Percentiles rank a stretch among this genome's conserved stretches.
phyloP scores from a whole-genome alignment of 2,113 vertebrate genomes.

The Conger conger region DNA sequence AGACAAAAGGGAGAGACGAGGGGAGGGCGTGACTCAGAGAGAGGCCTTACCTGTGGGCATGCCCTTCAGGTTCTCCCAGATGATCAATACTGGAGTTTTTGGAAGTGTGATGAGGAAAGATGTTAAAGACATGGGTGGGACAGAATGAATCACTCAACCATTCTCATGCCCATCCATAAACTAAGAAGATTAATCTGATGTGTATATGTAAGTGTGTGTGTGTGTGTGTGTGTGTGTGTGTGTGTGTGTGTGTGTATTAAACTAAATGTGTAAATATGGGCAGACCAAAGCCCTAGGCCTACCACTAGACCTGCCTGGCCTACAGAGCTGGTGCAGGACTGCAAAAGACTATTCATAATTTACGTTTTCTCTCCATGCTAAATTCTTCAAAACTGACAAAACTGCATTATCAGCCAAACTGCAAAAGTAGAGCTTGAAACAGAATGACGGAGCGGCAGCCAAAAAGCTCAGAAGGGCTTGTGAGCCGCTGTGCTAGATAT shows the following conservation, averaged over 20 bases:
- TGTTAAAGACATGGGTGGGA: conserved; percentile 40
- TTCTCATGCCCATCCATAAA: background rate
- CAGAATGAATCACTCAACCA: conserved; percentile 5
- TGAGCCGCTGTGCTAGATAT: background rate
- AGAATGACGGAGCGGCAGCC: conserved; percentile 36
- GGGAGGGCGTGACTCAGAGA: conserved; percentile 54
- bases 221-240: too few species aligned
- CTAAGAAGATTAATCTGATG: too few species aligned
- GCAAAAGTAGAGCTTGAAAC: conserved; percentile 58
- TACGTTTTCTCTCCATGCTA: conserved; percentile 45
- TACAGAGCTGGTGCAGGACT: background rate
- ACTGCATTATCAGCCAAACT: conserved; percentile 54
- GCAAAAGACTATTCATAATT: conserved; percentile 38
- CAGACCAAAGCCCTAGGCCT: background rate
- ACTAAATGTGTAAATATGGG: background rate
- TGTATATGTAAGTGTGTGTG: too few species aligned
- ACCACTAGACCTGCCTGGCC: background rate
- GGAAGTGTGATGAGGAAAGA: conserved; percentile 52
- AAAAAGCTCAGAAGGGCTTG: background rate
- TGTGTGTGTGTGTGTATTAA: too few species aligned
- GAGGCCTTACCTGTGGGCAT: conserved; percentile 34
- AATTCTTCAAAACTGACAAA: conserved; percentile 46
- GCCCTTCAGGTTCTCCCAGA: conserved; percentile 52
- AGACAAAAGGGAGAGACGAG: conserved; percentile 38
- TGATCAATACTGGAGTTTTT: conserved; percentile 61